These are phyloP conservation scores for Machimus atricapillus DNA, from an alignment of 2,888 invertebrate species.

Conservation along the genomic window DNA sequence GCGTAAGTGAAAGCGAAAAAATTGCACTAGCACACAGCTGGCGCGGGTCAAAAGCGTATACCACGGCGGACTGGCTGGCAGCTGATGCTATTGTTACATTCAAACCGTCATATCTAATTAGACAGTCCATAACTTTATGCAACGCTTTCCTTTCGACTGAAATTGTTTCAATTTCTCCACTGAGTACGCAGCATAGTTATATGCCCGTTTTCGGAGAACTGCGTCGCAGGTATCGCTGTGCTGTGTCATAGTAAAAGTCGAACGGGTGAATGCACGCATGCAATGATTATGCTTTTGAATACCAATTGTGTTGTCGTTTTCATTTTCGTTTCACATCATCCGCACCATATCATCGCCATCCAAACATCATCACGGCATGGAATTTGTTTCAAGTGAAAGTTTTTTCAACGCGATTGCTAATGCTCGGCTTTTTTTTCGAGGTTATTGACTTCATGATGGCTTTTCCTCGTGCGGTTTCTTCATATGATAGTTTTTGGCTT, in stretches of 20 bases:
- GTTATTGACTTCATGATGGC: neutral
- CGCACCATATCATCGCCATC: neutral
- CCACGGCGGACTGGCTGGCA: neutral
- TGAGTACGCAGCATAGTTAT: neutral
- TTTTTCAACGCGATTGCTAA: neutral
- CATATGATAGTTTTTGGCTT: neutral
- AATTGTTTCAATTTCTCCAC: neutral
- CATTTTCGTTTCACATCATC: neutral
- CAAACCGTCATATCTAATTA: neutral
- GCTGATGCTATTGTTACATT: neutral
- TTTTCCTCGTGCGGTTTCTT: neutral
- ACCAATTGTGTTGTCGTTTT: neutral
- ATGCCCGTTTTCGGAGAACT: neutral
- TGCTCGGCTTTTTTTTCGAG: neutral
- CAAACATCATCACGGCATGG: neutral
- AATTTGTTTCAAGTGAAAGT: neutral
- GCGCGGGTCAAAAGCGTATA: neutral
- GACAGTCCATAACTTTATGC: neutral
- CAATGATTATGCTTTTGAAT: neutral
- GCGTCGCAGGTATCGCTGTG: neutral
- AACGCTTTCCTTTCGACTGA: neutral
- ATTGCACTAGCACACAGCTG: conserved; percentile 3
- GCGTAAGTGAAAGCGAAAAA: conserved; percentile 37
- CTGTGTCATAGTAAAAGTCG: neutral
- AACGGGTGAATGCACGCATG: neutral